A percentile compares a stretch with the other conserved stretches of the same genome.
Conservation (phyloP, 2,113 vertebrate genomes). For the Hipposideros armiger region DNA sequence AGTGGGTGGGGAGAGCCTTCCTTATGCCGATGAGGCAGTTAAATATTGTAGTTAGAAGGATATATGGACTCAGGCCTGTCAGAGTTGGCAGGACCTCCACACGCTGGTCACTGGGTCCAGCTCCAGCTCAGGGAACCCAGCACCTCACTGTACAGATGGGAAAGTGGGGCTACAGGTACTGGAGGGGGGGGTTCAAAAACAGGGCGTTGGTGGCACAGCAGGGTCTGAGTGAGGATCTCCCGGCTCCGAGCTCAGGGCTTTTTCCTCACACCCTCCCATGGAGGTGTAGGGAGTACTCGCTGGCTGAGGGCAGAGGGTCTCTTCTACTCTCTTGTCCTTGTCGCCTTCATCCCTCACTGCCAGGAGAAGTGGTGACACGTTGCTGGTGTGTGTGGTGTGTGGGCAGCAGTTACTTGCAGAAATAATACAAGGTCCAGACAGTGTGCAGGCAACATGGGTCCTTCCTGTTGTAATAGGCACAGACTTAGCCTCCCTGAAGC, state of each 20-base stretch:
- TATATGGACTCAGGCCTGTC: no score
- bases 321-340: not conserved
- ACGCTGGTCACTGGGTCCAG: fast-evolving
- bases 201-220: not conserved
- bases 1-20: not conserved
- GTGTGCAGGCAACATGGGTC: fast-evolving
- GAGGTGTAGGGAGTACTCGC: not conserved
- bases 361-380: not conserved
- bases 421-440: fast-evolving
- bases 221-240: not conserved
- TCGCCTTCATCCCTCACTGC: not conserved
- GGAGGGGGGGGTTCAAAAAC: not conserved
- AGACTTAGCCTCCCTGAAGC: not conserved
- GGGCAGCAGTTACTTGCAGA: no score
- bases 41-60: no score
- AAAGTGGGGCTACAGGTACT: no score
- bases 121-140: not conserved
- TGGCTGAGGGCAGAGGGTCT: not conserved
- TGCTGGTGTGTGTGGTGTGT: no score
- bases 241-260: not conserved
- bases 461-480: not conserved
- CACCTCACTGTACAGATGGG: not conserved
- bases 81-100: not conserved
- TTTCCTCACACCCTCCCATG: not conserved
- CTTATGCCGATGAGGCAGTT: not conserved